Evolutionary conservation across 2,113 vertebrate genomes (phyloP).

Genomic region (Saccopteryx leptura): DNA sequence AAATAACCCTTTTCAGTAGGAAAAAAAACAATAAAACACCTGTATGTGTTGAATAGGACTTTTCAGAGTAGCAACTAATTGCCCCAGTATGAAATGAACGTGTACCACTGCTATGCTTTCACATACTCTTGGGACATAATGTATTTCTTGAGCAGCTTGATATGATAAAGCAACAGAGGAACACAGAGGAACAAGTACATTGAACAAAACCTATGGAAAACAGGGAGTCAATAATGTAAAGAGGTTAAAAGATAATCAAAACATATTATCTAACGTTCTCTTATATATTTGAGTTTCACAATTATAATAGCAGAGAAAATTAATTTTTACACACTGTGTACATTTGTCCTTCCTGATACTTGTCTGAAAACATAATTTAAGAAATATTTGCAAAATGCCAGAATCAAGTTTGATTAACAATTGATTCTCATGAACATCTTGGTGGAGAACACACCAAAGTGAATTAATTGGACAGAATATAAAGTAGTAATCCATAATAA

Average conservation of each 20-base stretch:
- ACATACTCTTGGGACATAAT: constrained; percentile 78
- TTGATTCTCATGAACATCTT: constrained; percentile 76
- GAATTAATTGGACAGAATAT: constrained; percentile 75
- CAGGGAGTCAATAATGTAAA: constrained; percentile 69
- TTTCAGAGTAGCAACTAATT: constrained; percentile 85
- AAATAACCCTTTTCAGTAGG: constrained; percentile 84
- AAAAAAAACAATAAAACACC: constrained; percentile 85
- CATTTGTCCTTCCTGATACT: constrained; percentile 81
- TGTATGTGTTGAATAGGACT: constrained; percentile 75
- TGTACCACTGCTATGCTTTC: constrained; percentile 76
- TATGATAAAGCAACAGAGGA: constrained; percentile 73
- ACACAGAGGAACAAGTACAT: constrained; percentile 63
- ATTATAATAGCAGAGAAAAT: constrained; percentile 78
- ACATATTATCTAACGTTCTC: constrained; percentile 79
- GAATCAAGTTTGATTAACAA: constrained; percentile 82
- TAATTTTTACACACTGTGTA: constrained; percentile 78
- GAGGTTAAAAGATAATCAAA: constrained; percentile 81
- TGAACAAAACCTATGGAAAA: constrained; percentile 74
- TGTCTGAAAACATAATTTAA: constrained; percentile 80
- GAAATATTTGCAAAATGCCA: constrained; percentile 79
- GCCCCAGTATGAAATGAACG: constrained; percentile 80
- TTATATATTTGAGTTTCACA: constrained; percentile 82
- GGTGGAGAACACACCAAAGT: constrained; percentile 77
- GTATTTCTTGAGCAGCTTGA: constrained; percentile 67
- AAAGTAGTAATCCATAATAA: constrained; percentile 74